phyloP scores from a whole-genome alignment of 1,140 invertebrate species.

The Neoseiulus cucumeris region DNA sequence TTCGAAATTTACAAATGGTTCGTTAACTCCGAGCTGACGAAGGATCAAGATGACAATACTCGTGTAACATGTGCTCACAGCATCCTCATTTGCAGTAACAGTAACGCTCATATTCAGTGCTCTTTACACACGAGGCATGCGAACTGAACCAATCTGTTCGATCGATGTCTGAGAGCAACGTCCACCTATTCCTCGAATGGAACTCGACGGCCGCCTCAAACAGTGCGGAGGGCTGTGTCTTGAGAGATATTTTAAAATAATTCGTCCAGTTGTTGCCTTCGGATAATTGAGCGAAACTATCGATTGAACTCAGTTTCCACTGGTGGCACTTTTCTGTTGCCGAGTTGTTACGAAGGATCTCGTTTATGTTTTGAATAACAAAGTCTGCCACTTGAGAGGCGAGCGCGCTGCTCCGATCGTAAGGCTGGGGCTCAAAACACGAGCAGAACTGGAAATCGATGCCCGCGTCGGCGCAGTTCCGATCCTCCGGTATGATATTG shows the following conservation, averaged over 20 bases:
- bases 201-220: background rate
- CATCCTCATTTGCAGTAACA: background rate
- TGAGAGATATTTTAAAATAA: background rate
- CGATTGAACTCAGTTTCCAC: background rate
- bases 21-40: no score
- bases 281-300: background rate
- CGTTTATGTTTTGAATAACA: background rate
- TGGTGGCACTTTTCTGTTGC: background rate
- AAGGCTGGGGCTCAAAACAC: background rate
- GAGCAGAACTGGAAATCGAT: constrained; percentile 3
- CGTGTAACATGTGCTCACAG: no score
- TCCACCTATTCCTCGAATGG: background rate
- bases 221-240: background rate
- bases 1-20: no score
- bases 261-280: background rate
- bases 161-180: background rate
- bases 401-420: background rate
- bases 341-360: background rate
- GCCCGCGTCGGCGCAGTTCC: background rate
- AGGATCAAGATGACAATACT: no score
- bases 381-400: background rate
- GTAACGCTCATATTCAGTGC: background rate
- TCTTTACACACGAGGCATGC: background rate
- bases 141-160: constrained; percentile 1
- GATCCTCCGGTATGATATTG: background rate